Percentiles rank a stretch among this genome's conserved stretches.
Evolutionary conservation across 2,113 vertebrate genomes (phyloP).

Genomic region (Microtus montanus): DNA sequence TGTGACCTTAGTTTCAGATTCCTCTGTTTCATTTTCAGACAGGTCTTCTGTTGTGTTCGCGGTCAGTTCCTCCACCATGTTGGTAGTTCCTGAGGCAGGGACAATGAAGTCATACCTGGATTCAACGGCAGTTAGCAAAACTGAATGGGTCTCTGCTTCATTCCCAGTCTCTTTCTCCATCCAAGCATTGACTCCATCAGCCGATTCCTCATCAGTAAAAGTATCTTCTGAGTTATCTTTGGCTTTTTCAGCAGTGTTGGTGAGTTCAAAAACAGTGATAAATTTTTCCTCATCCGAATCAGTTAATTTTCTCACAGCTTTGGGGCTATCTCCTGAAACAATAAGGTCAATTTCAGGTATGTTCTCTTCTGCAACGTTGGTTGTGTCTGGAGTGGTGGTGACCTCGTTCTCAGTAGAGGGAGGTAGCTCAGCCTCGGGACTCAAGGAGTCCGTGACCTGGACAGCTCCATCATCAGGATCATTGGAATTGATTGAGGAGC

Average conservation of each 20-base stretch:
- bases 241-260: slow-evolving; percentile 24
- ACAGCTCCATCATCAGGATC: not conserved
- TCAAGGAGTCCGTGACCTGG: not conserved
- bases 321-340: slow-evolving; percentile 15
- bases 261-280: slow-evolving; percentile 72
- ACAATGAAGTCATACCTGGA: slow-evolving; percentile 61
- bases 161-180: not conserved
- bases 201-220: slow-evolving; percentile 49
- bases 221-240: slow-evolving; percentile 47
- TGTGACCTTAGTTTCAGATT: not conserved
- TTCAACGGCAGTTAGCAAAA: slow-evolving; percentile 66
- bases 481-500: not conserved
- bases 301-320: not conserved
- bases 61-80: not conserved
- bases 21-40: not conserved
- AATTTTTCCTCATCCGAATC: slow-evolving; percentile 65
- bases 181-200: slow-evolving; percentile 31
- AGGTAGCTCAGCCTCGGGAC: slow-evolving; percentile 26
- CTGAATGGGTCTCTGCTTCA: not conserved
- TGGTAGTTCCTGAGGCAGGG: not conserved
- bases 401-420: not conserved
- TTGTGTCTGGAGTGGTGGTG: slow-evolving; percentile 37
- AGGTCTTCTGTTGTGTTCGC: not conserved
- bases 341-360: slow-evolving; percentile 26
- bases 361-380: slow-evolving; percentile 19